A percentile compares a stretch with the other conserved stretches of the same genome.
Conservation (phyloP, 2,888 invertebrate species). For the Agrochola litura region DNA sequence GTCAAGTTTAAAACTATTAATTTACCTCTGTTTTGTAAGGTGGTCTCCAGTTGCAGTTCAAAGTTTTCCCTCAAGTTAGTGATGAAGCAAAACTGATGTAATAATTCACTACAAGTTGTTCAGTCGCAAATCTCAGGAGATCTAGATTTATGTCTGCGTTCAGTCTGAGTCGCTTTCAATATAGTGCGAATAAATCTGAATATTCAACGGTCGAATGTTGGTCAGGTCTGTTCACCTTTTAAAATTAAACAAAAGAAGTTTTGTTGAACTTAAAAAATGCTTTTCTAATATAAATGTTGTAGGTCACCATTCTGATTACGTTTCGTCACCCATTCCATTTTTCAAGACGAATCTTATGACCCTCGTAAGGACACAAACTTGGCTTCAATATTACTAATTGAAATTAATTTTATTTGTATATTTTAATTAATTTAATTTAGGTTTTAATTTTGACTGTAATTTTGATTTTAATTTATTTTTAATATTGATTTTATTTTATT, state of each 20-base stretch:
- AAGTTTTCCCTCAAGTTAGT: conserved; percentile 26
- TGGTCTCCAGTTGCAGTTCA: conserved; percentile 3
- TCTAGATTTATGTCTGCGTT: conserved; percentile 54
- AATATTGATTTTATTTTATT: too few relatives aligned
- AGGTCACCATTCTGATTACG: too few relatives aligned
- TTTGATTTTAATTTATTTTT: too few relatives aligned
- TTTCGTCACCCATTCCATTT: background rate
- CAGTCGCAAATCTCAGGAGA: conserved; percentile 35
- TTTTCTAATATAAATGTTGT: background rate
- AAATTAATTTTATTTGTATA: too few relatives aligned
- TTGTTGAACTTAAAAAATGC: background rate
- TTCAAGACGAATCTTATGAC: background rate
- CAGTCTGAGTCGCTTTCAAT: conserved; percentile 39
- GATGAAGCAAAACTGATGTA: conserved; percentile 30
- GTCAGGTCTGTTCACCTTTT: background rate
- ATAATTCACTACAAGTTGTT: conserved; percentile 35
- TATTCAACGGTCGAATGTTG: background rate
- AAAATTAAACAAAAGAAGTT: background rate
- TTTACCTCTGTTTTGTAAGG: background rate
- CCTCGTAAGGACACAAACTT: background rate
- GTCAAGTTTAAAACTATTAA: background rate
- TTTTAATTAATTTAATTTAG: too few relatives aligned
- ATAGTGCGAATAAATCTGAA: conserved; percentile 31
- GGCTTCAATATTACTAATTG: background rate
- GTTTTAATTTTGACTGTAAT: too few relatives aligned